These are phyloP conservation scores for Trypoxylon attenuatum DNA, from an alignment of 2,888 invertebrate genomes.

Conservation along the genomic window DNA sequence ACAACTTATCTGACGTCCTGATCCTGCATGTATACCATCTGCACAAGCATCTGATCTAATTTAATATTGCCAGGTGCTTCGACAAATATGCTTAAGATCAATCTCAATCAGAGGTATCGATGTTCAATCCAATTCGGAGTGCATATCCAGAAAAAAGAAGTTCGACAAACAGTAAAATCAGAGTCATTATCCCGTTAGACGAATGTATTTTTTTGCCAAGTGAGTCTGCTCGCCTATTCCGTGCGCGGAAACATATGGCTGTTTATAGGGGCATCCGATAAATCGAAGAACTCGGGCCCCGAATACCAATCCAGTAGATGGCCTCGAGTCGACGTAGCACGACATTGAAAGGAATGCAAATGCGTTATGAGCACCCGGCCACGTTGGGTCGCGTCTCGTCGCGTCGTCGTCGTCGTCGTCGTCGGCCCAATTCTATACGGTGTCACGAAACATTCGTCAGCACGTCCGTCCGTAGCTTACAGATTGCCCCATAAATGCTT, in stretches of 20 bases:
- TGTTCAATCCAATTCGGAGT: too few relatives aligned
- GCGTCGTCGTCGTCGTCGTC: too few relatives aligned
- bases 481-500: constrained; percentile 52
- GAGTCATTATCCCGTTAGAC: constrained; percentile 19
- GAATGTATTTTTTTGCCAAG: constrained; percentile 23
- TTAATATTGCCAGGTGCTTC: too few relatives aligned
- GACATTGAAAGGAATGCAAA: constrained; percentile 73
- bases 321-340: constrained; percentile 65
- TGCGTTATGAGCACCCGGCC: constrained; percentile 59
- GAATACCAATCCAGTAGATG: constrained; percentile 62
- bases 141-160: too few relatives aligned
- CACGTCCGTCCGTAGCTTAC: constrained; percentile 47
- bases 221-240: constrained; percentile 36
- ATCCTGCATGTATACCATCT: too few relatives aligned
- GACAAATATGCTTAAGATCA: too few relatives aligned
- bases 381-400: too few relatives aligned
- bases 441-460: constrained; percentile 43
- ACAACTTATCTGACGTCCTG: too few relatives aligned
- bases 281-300: constrained; percentile 62
- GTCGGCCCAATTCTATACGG: constrained; percentile 60
- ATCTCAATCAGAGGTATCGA: too few relatives aligned
- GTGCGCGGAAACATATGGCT: constrained; percentile 46
- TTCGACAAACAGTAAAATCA: too few relatives aligned
- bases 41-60: too few relatives aligned
- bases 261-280: constrained; percentile 58